phyloP scores from a whole-genome alignment of 2,113 vertebrate species.

The Osmerus eperlanus region DNA sequence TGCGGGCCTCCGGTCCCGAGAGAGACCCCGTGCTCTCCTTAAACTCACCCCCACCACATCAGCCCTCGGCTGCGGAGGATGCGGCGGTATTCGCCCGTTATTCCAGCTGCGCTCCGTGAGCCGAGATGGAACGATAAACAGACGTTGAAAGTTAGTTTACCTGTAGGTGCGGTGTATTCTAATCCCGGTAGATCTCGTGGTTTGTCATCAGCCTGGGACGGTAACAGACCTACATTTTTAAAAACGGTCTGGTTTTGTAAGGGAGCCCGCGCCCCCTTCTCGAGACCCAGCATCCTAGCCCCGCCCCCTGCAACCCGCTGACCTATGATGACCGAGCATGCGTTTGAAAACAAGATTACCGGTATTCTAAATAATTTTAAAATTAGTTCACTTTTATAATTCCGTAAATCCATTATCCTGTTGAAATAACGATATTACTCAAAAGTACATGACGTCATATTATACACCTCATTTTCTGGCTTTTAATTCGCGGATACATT shows the following conservation, averaged over 20 bases:
- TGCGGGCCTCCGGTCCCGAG: no score
- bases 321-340: no score
- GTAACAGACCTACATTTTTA: conserved; percentile 19
- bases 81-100: conserved; percentile 22
- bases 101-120: conserved; percentile 23
- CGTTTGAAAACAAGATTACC: no score
- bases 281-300: no score
- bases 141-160: conserved; percentile 21
- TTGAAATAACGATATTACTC: no score
- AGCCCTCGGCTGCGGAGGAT: conserved; percentile 19
- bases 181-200: not conserved
- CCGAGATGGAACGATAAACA: not conserved
- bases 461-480: no score
- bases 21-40: conserved; percentile 15
- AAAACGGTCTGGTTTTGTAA: conserved; percentile 1
- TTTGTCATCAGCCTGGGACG: not conserved
- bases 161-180: conserved; percentile 30
- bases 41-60: conserved; percentile 14
- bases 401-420: no score
- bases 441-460: no score
- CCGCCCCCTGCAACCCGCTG: no score
- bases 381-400: no score
- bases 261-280: not conserved
- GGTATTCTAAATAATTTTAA: no score
- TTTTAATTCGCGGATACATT: no score